phyloP scores from a whole-genome alignment of 2,797 vertebrate genomes.

The Peromyscus melanophrys region DNA sequence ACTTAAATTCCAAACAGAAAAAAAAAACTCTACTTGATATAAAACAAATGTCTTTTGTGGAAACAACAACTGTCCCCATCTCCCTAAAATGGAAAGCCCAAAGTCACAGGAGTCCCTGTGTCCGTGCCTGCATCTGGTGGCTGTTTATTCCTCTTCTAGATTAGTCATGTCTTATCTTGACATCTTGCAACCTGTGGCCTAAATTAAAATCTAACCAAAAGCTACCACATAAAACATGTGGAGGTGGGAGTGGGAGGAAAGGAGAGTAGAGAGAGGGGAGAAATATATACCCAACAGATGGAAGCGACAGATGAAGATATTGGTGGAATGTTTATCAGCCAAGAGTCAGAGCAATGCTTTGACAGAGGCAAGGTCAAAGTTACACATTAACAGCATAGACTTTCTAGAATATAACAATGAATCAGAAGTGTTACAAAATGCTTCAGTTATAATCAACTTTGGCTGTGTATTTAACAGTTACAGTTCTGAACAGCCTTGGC shows the following conservation, averaged over 20 bases:
- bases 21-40: background rate
- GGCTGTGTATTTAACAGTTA: background rate
- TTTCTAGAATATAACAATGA: background rate
- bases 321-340: background rate
- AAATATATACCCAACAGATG: background rate
- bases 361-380: constrained; percentile 2
- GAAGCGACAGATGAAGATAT: background rate
- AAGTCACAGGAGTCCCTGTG: background rate
- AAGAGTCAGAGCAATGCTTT: constrained; percentile 5
- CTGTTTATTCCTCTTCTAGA: background rate
- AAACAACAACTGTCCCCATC: background rate
- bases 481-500: background rate
- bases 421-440: background rate
- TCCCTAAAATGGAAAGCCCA: background rate
- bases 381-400: background rate
- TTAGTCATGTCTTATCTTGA: background rate
- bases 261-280: background rate
- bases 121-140: background rate
- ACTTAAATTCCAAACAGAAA: background rate
- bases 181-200: background rate
- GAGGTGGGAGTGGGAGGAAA: background rate
- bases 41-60: background rate
- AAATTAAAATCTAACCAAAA: constrained; percentile 68
- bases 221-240: background rate
- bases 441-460: background rate